Evolutionary conservation across 2,113 vertebrate species (phyloP).

Genomic region (Anoura caudifer): DNA sequence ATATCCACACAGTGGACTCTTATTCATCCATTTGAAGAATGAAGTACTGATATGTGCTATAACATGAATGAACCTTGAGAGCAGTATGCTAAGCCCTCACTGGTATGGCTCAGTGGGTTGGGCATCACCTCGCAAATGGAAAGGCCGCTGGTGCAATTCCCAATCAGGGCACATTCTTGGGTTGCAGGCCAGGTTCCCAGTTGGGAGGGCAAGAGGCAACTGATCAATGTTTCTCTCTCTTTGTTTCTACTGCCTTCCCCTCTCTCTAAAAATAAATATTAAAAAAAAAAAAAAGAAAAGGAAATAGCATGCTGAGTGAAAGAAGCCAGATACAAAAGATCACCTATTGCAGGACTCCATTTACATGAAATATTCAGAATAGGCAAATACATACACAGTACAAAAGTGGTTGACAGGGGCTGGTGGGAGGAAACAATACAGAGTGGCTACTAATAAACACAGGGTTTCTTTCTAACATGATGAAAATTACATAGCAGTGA

Average conservation of each 20-base stretch:
- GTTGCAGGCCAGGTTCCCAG: too few relatives aligned
- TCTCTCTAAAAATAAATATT: too few relatives aligned
- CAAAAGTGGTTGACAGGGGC: background rate
- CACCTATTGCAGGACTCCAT: background rate
- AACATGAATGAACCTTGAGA: constrained; percentile 20
- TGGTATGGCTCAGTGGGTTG: too few relatives aligned
- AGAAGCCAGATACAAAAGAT: constrained; percentile 34
- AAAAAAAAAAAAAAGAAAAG: too few relatives aligned
- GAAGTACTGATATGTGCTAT: background rate
- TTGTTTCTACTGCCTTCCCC: too few relatives aligned
- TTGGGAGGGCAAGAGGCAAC: too few relatives aligned
- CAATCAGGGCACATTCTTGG: too few relatives aligned
- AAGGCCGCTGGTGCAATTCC: too few relatives aligned
- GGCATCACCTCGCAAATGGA: too few relatives aligned
- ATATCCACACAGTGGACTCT: background rate
- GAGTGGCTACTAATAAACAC: background rate
- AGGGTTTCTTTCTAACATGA: background rate
- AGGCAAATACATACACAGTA: background rate
- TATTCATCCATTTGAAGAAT: background rate
- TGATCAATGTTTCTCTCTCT: too few relatives aligned
- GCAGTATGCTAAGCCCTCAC: background rate
- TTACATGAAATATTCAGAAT: too few relatives aligned
- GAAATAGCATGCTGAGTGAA: background rate
- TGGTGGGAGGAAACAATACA: background rate
- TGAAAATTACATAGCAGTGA: constrained; percentile 13